phyloP scores from a whole-genome alignment of 1,140 invertebrate species.

The Hylaeus volcanicus region DNA sequence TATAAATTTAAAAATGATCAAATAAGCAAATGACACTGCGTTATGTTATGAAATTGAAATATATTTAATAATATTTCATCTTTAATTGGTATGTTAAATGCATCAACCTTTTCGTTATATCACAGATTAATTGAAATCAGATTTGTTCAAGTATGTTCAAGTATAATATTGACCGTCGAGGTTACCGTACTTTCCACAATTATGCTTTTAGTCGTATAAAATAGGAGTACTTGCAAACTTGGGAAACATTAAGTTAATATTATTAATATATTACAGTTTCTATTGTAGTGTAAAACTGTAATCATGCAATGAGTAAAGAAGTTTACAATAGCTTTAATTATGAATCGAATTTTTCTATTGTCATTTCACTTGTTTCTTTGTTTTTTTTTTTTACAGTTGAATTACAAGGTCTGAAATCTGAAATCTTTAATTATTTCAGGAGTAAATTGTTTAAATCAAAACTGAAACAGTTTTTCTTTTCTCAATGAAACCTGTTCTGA shows the following conservation, averaged over 20 bases:
- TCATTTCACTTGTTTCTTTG: background rate
- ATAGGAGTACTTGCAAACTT: background rate
- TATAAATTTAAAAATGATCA: background rate
- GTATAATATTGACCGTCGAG: background rate
- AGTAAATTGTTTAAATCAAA: conserved; percentile 29
- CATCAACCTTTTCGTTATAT: background rate
- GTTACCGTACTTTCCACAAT: conserved; percentile 14
- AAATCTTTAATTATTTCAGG: conserved; percentile 26
- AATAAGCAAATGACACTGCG: background rate
- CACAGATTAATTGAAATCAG: background rate
- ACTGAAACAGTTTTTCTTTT: conserved; percentile 47
- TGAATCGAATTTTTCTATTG: background rate
- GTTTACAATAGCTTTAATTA: background rate
- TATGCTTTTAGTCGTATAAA: background rate
- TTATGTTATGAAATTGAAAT: background rate
- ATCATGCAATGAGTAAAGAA: background rate
- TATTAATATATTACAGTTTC: background rate
- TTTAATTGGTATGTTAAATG: background rate
- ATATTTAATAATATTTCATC: background rate
- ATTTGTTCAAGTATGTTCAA: background rate
- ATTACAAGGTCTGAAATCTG: background rate
- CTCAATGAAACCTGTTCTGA: conserved; percentile 79
- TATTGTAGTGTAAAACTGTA: background rate
- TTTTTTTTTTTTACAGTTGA: background rate
- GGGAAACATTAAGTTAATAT: background rate